Base-by-base conservation (phyloP, 2,797 vertebrate genomes). In the Cuculus canorus region DNA sequence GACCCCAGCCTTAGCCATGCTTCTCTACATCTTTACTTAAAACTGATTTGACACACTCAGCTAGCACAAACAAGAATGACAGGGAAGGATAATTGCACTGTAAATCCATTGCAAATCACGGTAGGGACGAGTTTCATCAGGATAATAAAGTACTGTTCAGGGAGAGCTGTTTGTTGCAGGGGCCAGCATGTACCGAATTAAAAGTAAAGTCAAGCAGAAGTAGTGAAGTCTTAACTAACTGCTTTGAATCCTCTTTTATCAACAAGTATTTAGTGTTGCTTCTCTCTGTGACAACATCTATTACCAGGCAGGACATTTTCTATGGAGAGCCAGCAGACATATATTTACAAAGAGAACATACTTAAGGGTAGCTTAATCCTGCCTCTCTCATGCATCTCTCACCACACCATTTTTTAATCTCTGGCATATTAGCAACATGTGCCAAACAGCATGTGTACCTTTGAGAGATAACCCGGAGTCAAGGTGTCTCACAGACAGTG, bases 391-490 rank as follows among this genome's bases (percentile, higher is more conserved):
- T 6, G 37, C 78, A 35, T 45, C 11, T 43, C 64, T 88, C 66
- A 41, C 22, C 39, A 48, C 47, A 5, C 33, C 30, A 73, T 39
- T 88, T 82, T 92, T 65, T 16, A 39, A 79, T 91, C 84, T 78
- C 77, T 86, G 65, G 47, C 65, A 25, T 24, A 28, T 69, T n/a
- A 54, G 54, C 41, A 85, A 8, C 47, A 7, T 5, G 43, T 87
- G 68, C 86, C 91, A 72, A 77, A 50, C 37, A 41, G 53, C 10
- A 30, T 63, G 72, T 96, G 86, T 90, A 86, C 75, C 17, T 48
- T 77, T 80, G 86, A 50, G 88, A 91, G 96, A 82, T 82, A 91
- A 92, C 79, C 91, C 64, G 63, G 87, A 68, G 70, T 90, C 94
- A 53, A 90, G 68, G 90, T 82, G 83, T 68, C 93, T 64, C 78